Evolutionary conservation across 2,797 vertebrate species (phyloP).

Genomic region (Pagetopsis macropterus): DNA sequence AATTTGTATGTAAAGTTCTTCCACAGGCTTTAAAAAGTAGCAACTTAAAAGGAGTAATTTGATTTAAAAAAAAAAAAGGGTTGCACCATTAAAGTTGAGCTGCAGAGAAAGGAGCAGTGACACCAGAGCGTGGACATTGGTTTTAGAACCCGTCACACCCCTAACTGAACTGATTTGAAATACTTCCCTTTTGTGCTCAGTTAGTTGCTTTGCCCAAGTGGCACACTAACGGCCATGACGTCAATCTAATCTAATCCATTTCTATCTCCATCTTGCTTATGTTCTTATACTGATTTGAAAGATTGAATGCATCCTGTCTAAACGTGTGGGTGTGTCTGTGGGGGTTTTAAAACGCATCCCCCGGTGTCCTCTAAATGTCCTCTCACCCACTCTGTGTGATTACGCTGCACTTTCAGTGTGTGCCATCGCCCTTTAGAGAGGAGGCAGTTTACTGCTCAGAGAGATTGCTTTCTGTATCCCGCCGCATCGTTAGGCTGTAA

Average conservation of each 20-base stretch:
- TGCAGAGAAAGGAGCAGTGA: too few species aligned
- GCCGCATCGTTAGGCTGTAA: constrained; percentile 37
- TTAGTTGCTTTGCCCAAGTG: constrained; percentile 1
- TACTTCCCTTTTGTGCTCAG: not conserved
- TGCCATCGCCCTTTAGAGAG: constrained; percentile 48
- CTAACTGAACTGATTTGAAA: not conserved
- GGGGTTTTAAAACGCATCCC: not conserved
- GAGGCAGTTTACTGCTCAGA: constrained; percentile 52
- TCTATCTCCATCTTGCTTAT: not conserved
- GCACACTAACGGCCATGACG: not conserved
- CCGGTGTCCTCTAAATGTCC: constrained; percentile 62
- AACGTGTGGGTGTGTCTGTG: not conserved
- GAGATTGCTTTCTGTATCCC: constrained; percentile 47
- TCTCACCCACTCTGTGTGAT: constrained; percentile 57
- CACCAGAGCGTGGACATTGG: too few species aligned
- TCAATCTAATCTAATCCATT: not conserved
- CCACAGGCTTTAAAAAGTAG: not conserved
- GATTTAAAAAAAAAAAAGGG: not conserved
- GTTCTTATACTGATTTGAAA: constrained; percentile 14
- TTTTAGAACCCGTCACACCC: too few species aligned
- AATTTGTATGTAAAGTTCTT: not conserved
- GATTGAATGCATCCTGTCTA: constrained; percentile 1
- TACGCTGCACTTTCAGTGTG: constrained; percentile 61
- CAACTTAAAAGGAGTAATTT: not conserved
- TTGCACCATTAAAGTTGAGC: not conserved